Conservation (phyloP, 2,888 invertebrate genomes). For the Ethmia dodecea region DNA sequence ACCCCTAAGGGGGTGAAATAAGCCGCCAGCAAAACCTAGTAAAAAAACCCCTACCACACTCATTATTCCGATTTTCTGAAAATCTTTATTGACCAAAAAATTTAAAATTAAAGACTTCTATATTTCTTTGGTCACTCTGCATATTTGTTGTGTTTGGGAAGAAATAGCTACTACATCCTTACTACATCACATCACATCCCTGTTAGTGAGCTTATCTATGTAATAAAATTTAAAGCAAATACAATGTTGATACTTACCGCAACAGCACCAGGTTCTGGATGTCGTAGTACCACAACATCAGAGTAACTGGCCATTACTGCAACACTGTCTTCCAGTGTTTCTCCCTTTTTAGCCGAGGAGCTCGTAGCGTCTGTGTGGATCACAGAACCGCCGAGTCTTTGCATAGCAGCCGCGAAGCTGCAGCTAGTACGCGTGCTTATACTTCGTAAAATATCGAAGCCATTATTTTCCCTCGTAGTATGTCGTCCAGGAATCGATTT, state of each 20-base stretch:
- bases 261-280: slow-evolving; percentile 95
- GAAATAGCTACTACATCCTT: too few relatives aligned
- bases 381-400: slow-evolving; percentile 95
- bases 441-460: slow-evolving; percentile 98
- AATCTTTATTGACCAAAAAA: too few relatives aligned
- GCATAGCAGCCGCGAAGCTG: slow-evolving; percentile 98
- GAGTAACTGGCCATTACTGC: slow-evolving; percentile 94
- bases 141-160: too few relatives aligned
- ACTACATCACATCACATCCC: too few relatives aligned
- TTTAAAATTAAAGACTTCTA: too few relatives aligned
- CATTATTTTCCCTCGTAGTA: slow-evolving; percentile 95
- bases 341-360: slow-evolving; percentile 98
- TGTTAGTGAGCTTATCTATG: too few relatives aligned
- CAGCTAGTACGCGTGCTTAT: slow-evolving; percentile 96
- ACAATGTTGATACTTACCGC: slow-evolving; percentile 79
- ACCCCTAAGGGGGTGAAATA: too few relatives aligned
- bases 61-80: too few relatives aligned
- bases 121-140: too few relatives aligned
- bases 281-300: slow-evolving; percentile 95
- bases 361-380: slow-evolving; percentile 92
- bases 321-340: slow-evolving; percentile 93
- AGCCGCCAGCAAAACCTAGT: too few relatives aligned
- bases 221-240: neutral
- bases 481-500: slow-evolving; percentile 89
- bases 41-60: too few relatives aligned